phyloP scores from a whole-genome alignment of 2,113 vertebrate genomes.

The Rhombomys opimus region DNA sequence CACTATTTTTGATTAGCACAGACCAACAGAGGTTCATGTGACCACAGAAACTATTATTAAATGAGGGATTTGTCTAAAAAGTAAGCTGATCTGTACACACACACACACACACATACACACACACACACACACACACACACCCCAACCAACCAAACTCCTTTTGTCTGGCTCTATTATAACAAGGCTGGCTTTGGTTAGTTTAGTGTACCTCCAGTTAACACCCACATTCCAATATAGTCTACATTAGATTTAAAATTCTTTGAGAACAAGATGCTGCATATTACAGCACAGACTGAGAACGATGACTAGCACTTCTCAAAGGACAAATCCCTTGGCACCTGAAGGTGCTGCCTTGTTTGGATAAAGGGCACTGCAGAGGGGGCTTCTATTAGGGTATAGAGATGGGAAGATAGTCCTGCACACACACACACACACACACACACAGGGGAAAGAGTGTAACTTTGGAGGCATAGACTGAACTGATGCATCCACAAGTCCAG shows the following conservation, averaged over 20 bases:
- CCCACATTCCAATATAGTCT: background rate
- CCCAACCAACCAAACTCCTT: background rate
- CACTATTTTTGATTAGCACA: background rate
- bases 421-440: too few species aligned
- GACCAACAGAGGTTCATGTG: background rate
- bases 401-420: background rate
- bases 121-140: background rate
- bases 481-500: too few species aligned
- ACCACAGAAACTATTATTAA: background rate
- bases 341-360: background rate
- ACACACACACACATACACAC: background rate
- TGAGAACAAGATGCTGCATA: background rate
- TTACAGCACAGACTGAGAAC: background rate
- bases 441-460: background rate
- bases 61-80: background rate
- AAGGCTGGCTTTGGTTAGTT: background rate
- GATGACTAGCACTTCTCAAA: background rate
- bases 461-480: background rate
- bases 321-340: background rate
- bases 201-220: background rate
- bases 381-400: background rate
- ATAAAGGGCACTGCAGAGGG: background rate
- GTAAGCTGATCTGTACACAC: background rate
- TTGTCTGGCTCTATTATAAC: background rate
- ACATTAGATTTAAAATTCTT: conserved; percentile 5